These are phyloP conservation scores for Galleria mellonella DNA, from an alignment of 1,140 invertebrate genomes.

Conservation along the genomic window DNA sequence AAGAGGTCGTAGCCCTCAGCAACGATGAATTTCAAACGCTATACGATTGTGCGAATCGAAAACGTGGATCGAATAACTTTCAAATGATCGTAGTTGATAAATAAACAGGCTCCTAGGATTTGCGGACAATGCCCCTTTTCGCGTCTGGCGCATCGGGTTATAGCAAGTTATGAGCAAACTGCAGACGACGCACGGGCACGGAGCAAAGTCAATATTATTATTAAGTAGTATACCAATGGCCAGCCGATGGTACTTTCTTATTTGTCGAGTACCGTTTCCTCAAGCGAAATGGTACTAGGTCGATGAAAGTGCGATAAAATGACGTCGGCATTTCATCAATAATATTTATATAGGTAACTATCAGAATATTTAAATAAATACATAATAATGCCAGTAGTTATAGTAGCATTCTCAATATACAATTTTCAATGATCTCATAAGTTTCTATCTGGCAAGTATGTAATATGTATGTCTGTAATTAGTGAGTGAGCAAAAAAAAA, in stretches of 20 bases:
- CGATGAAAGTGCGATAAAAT: slow-evolving; percentile 32
- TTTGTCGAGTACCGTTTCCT: slow-evolving; percentile 33
- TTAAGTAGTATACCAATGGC: slow-evolving; percentile 15
- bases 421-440: too few species aligned
- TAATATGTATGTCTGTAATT: too few species aligned
- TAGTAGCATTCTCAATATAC: too few species aligned
- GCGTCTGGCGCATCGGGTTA: slow-evolving; percentile 5
- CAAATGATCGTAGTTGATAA: slow-evolving; percentile 39
- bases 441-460: too few species aligned
- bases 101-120: slow-evolving; percentile 41
- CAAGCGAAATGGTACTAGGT: slow-evolving; percentile 37
- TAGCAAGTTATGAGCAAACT: not conserved
- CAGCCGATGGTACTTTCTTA: slow-evolving; percentile 58
- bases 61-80: slow-evolving; percentile 62
- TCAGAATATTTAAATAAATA: too few species aligned
- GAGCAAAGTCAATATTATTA: too few species aligned
- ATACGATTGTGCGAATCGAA: slow-evolving; percentile 62
- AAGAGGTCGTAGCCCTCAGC: slow-evolving; percentile 38
- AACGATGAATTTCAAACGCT: slow-evolving; percentile 50
- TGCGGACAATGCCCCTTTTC: slow-evolving; percentile 42
- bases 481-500: too few species aligned
- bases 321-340: not conserved
- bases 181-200: not conserved
- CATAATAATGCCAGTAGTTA: too few species aligned
- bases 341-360: too few species aligned